Conservation (phyloP, 2,113 vertebrate species). For the Neotoma lepida region DNA sequence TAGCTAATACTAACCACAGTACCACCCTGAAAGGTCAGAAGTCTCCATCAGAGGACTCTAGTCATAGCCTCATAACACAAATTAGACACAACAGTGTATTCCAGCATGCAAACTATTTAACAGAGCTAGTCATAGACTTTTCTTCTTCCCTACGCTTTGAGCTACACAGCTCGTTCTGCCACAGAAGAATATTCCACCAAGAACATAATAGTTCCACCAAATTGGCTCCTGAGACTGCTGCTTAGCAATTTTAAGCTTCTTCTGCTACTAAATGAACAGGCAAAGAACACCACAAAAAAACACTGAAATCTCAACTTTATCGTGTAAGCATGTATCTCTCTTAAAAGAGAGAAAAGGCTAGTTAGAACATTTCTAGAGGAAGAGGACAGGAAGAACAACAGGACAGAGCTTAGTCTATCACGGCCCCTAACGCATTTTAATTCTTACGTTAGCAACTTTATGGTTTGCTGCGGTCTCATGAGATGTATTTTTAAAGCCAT, state of each 20-base stretch:
- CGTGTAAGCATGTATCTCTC: not conserved
- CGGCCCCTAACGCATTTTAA: conserved; percentile 29
- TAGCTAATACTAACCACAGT: not conserved
- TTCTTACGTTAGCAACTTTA: conserved; percentile 98
- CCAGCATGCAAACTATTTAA: not conserved
- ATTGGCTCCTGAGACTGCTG: not conserved
- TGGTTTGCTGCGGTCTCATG: conserved; percentile 99
- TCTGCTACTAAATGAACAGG: not conserved
- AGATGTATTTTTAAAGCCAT: conserved; percentile 99
- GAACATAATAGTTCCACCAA: not conserved
- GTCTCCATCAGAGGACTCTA: not conserved
- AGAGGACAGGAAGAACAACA: not conserved
- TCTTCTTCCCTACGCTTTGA: not conserved
- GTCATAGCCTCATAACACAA: not conserved
- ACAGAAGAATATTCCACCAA: not conserved
- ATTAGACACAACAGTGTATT: not conserved
- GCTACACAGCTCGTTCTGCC: not conserved
- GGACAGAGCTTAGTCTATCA: not conserved
- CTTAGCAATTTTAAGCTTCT: not conserved
- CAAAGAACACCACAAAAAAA: not conserved
- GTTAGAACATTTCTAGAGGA: not conserved
- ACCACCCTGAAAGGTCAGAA: not conserved
- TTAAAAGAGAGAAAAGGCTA: too few relatives aligned
- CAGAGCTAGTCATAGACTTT: not conserved
- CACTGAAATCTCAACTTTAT: not conserved